A percentile compares a stretch with the other conserved stretches of the same genome.
Conservation (phyloP, 1,140 invertebrate species). For the Monochamus saltuarius region DNA sequence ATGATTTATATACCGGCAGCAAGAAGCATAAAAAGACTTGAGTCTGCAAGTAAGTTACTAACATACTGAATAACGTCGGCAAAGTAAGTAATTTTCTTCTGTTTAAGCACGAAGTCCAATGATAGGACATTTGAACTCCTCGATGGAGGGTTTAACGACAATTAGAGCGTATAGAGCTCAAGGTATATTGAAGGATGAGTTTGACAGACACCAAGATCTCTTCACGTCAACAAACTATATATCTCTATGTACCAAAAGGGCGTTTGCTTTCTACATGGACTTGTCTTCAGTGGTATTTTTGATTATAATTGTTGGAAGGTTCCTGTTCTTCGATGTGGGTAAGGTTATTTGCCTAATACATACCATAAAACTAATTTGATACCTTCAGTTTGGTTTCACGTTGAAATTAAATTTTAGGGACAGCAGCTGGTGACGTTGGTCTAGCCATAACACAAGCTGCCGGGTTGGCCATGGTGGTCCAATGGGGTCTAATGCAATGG, state of each 20-base stretch:
- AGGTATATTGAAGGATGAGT: slow-evolving; percentile 73
- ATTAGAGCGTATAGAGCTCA: slow-evolving; percentile 82
- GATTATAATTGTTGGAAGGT: slow-evolving; percentile 61
- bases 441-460: slow-evolving; percentile 59
- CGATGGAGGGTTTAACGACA: slow-evolving; percentile 73
- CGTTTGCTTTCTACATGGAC: slow-evolving; percentile 77
- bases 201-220: slow-evolving; percentile 74
- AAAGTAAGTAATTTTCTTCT: slow-evolving; percentile 59
- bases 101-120: slow-evolving; percentile 71
- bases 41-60: slow-evolving; percentile 60
- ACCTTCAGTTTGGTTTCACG: too few species aligned
- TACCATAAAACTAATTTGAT: too few species aligned
- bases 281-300: slow-evolving; percentile 73
- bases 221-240: slow-evolving; percentile 66
- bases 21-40: slow-evolving; percentile 64
- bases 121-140: slow-evolving; percentile 82
- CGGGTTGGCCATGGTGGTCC: slow-evolving; percentile 48
- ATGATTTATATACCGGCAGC: slow-evolving; percentile 67
- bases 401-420: slow-evolving; percentile 41
- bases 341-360: slow-evolving; percentile 1
- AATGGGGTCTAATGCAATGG: slow-evolving; percentile 65
- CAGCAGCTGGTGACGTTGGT: slow-evolving; percentile 58
- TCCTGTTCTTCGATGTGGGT: slow-evolving; percentile 45
- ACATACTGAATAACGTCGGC: slow-evolving; percentile 55
- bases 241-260: slow-evolving; percentile 61